Conservation (phyloP, 2,888 invertebrate species). For the Dermolepida albohirtum region DNA sequence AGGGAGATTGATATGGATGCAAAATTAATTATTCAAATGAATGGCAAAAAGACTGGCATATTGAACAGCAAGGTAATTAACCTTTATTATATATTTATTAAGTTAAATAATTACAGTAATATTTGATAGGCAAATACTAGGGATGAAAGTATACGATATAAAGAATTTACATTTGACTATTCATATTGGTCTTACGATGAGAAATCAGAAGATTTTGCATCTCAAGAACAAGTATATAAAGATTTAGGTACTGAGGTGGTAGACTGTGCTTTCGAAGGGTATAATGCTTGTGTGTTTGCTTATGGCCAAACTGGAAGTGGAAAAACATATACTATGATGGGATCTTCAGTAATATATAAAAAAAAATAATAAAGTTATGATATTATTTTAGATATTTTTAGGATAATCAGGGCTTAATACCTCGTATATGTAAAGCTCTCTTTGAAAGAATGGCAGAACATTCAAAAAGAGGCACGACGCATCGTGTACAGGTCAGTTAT, state of each 20-base stretch:
- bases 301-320: conserved; percentile 94
- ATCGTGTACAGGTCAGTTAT: conserved; percentile 84
- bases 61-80: conserved; percentile 76
- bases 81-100: conserved; percentile 15
- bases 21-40: conserved; percentile 87
- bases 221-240: conserved; percentile 84
- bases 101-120: conserved; percentile 10
- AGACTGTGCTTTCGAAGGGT: conserved; percentile 84
- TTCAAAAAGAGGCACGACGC: conserved; percentile 84
- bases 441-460: conserved; percentile 86
- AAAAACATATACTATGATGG: conserved; percentile 95
- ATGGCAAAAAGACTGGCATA: conserved; percentile 83
- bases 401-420: conserved; percentile 86
- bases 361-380: background rate
- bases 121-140: conserved; percentile 59
- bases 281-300: conserved; percentile 92
- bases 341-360: conserved; percentile 72
- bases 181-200: conserved; percentile 88
- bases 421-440: conserved; percentile 85
- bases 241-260: conserved; percentile 84
- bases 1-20: conserved; percentile 89
- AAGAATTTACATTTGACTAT: conserved; percentile 91
- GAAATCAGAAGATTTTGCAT: conserved; percentile 77
- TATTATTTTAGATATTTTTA: conserved; percentile 56
- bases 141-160: conserved; percentile 69